phyloP scores from a whole-genome alignment of 2,113 vertebrate species.

The Toxostoma redivivum region DNA sequence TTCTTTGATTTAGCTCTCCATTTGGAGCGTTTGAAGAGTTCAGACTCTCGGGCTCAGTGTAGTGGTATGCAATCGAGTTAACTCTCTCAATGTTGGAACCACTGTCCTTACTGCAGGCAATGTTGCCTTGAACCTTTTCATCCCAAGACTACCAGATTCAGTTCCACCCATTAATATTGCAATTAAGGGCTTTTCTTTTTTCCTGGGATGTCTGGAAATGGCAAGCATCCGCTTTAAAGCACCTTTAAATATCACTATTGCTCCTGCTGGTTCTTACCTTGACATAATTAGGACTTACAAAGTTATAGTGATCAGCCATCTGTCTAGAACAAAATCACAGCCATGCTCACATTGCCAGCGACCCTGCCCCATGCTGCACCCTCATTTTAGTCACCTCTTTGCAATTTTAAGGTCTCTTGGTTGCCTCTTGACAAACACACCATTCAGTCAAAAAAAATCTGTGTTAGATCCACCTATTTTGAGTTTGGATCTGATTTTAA shows the following conservation, averaged over 20 bases:
- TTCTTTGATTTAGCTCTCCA: constrained; percentile 80
- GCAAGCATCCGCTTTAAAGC: constrained; percentile 42
- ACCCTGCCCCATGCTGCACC: background rate
- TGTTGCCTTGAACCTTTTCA: background rate
- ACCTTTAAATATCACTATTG: constrained; percentile 42
- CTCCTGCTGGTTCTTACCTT: constrained; percentile 5
- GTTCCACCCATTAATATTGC: background rate
- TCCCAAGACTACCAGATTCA: background rate
- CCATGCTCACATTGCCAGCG: background rate
- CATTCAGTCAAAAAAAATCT: background rate
- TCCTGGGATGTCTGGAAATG: constrained; percentile 7
- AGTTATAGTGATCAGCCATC: background rate
- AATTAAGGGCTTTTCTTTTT: background rate
- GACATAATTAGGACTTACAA: constrained; percentile 23
- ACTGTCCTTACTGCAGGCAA: constrained; percentile 21
- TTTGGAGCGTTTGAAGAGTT: constrained; percentile 74
- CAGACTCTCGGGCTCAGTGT: constrained; percentile 43
- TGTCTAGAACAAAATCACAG: constrained; percentile 28
- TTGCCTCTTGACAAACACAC: background rate
- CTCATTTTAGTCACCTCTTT: background rate
- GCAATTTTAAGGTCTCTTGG: background rate
- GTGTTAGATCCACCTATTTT: background rate
- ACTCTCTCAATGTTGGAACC: constrained; percentile 58
- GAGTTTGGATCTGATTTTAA: constrained; percentile 16
- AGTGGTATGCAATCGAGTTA: constrained; percentile 43